Base-by-base conservation (phyloP, 64 coral and sea anemone genomes). In the Dendrophyllia cribrosa region DNA sequence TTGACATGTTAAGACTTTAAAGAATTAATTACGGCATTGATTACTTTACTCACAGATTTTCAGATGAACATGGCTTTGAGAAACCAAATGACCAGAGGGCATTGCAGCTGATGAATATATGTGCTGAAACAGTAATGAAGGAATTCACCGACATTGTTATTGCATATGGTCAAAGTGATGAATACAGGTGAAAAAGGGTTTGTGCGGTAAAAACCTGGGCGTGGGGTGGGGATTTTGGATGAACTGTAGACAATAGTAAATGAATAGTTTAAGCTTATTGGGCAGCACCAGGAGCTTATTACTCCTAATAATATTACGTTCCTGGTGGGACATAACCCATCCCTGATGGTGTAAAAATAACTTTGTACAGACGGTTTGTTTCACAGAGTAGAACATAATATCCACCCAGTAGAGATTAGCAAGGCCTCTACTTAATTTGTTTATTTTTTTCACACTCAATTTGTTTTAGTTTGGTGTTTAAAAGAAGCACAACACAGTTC, bases 121-220 rank as follows among this genome's bases (percentile, higher is more conserved):
- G 97, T 92, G 97, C 91, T 51, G 80, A 69, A 55, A 78, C 68
- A 50, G 97, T 96, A 8, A 99, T 99, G 94, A 93, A 74, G n/a
- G 97, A 99, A 59, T 99, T 96, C 67, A 87, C 70, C 43, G 97
- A 99, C 88, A 72, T 99, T 72, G 88, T 99, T 7, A 88, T 99
- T 45, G 83, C 90, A 49, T 99, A 99, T 86, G 97, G 97, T 43
- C 97, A 99, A 74, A 99, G 97, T 79, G 97, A 98, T 70, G 97
- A 98, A 88, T 98, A 93, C 88, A 98, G 97, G 97, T 98, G 49
- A 51, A 61, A 12, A 70, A 62, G n/a, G 12, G 1, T 88, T 20
- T 64, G 12, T 11, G 19, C 20, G 21, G 22, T 15, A 34, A 11
- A 11, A 9, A 9, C 22, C 24, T 12, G 6, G 52, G 5, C 1